A percentile compares a stretch with the other conserved stretches of the same genome.
phyloP scores from a whole-genome alignment of 92 coral and sea anemone genomes.

The Zoanthus sansibaricus region DNA sequence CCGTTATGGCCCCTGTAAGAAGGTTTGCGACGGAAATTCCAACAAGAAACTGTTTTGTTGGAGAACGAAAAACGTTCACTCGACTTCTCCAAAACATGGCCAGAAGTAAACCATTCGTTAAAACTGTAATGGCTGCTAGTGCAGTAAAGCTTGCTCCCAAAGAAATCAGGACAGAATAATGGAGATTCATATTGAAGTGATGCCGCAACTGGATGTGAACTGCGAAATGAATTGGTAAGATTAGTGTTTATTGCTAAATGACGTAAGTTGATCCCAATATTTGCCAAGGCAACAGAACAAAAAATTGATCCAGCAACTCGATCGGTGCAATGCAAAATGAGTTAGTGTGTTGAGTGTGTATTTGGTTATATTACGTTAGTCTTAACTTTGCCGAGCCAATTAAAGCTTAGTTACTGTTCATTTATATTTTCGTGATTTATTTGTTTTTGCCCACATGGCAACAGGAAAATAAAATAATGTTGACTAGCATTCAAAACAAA shows the following conservation, averaged over 20 bases:
- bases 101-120: conserved; percentile 1
- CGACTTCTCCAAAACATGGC: conserved; percentile 23
- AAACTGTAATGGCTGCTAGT: conserved; percentile 10
- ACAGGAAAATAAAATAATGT: too few relatives aligned
- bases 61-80: neutral
- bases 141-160: conserved; percentile 12
- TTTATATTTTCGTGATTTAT: too few relatives aligned
- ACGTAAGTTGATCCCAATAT: neutral
- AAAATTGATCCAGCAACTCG: too few relatives aligned
- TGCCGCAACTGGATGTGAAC: neutral
- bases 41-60: conserved; percentile 18
- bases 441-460: too few relatives aligned
- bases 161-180: neutral
- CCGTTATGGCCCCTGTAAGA: conserved; percentile 28
- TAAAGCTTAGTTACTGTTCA: too few relatives aligned
- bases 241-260: neutral
- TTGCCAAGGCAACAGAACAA: too few relatives aligned
- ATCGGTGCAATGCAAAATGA: too few relatives aligned
- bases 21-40: conserved; percentile 35
- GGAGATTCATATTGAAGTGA: neutral
- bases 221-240: neutral
- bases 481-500: too few relatives aligned
- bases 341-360: too few relatives aligned
- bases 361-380: neutral
- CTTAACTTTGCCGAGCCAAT: too few relatives aligned